Evolutionary conservation across 2,113 vertebrate species (phyloP).

Genomic region (Peromyscus polionotus): DNA sequence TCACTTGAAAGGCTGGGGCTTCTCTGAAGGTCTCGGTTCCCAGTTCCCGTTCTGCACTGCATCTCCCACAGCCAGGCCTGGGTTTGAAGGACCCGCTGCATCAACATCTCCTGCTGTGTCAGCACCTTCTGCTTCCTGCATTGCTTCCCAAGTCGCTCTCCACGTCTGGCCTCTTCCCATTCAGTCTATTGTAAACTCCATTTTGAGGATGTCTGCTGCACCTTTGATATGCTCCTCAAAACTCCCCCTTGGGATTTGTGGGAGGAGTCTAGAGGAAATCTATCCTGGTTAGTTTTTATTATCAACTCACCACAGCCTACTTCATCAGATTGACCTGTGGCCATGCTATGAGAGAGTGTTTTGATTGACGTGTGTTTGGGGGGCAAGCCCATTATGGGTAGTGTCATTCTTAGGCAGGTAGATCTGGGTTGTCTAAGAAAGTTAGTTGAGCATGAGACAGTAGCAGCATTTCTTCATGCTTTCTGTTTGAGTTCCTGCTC

Average conservation of each 20-base stretch:
- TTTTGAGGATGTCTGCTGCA: background rate
- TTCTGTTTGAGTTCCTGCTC: background rate
- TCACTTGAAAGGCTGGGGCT: background rate
- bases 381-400: background rate
- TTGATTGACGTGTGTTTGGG: background rate
- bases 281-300: background rate
- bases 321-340: background rate
- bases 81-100: background rate
- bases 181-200: background rate
- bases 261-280: background rate
- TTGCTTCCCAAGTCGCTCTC: background rate
- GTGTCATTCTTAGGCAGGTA: background rate
- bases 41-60: background rate
- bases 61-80: background rate
- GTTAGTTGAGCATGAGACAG: background rate
- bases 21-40: background rate
- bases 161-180: background rate
- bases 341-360: background rate
- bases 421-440: background rate
- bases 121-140: background rate
- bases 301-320: background rate
- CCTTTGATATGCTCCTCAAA: background rate
- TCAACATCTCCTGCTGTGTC: background rate
- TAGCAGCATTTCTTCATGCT: too few species aligned
- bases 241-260: background rate